phyloP scores from a whole-genome alignment of 2,113 vertebrate species.

The Struthio camelus region DNA sequence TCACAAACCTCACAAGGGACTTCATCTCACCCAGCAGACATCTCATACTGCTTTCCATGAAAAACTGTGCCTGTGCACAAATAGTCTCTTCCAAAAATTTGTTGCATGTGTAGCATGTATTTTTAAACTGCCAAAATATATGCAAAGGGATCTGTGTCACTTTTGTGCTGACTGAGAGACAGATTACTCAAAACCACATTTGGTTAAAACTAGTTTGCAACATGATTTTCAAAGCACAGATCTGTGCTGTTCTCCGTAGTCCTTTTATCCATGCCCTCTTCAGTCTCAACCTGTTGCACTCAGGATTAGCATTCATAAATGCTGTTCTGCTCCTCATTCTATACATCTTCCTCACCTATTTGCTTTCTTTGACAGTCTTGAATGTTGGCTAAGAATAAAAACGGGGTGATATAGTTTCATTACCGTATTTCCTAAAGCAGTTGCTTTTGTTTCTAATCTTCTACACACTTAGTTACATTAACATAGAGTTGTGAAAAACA shows the following conservation, averaged over 20 bases:
- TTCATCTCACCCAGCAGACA: neutral
- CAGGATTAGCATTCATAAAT: constrained; percentile 35
- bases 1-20: neutral
- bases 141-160: neutral
- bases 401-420: constrained; percentile 26
- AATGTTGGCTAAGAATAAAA: constrained; percentile 32
- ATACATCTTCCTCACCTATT: neutral
- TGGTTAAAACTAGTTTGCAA: neutral
- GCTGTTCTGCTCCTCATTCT: neutral
- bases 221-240: neutral
- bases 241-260: neutral
- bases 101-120: neutral
- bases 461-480: constrained; percentile 25
- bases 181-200: neutral
- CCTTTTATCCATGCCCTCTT: constrained; percentile 25
- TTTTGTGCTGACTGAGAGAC: neutral
- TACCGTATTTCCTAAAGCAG: constrained; percentile 22
- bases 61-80: neutral
- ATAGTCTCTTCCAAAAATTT: neutral
- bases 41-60: neutral
- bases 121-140: neutral
- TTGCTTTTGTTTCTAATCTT: constrained; percentile 49
- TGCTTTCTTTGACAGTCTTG: neutral
- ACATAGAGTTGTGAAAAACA: constrained; percentile 25
- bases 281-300: constrained; percentile 3